These are phyloP conservation scores for Petromus typicus DNA, from an alignment of 2,113 vertebrate genomes.

Conservation along the genomic window DNA sequence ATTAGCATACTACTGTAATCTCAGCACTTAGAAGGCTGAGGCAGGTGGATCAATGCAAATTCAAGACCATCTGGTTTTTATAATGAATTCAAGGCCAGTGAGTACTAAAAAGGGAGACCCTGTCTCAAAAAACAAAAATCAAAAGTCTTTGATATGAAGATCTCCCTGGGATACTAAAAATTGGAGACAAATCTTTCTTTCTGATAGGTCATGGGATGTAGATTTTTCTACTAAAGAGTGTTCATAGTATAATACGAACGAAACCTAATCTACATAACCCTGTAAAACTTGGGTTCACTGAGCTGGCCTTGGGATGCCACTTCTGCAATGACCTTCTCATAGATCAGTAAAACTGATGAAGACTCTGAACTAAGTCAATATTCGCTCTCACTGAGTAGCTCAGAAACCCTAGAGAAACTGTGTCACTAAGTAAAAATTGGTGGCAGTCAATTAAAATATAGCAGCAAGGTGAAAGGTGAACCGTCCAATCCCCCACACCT, in stretches of 20 bases:
- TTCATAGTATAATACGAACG: not conserved
- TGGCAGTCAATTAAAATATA: conserved; percentile 18
- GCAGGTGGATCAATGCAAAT: not conserved
- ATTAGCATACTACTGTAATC: not conserved
- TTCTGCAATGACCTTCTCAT: not conserved
- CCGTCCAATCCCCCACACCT: not conserved
- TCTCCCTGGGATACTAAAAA: not conserved
- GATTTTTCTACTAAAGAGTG: not conserved
- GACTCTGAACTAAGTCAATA: not conserved
- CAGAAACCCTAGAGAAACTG: not conserved
- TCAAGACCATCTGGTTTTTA: not conserved
- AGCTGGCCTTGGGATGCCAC: not conserved
- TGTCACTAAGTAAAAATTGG: conserved; percentile 33
- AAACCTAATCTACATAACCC: not conserved
- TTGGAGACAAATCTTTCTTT: not conserved
- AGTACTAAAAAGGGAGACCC: not conserved
- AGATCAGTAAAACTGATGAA: not conserved
- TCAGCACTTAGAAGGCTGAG: not conserved
- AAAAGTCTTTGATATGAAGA: not conserved
- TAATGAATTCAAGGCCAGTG: not conserved
- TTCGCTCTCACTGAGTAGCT: not conserved
- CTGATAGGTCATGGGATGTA: not conserved
- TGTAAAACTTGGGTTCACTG: not conserved
- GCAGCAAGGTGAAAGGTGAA: not conserved
- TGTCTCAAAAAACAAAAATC: not conserved